phyloP scores from a whole-genome alignment of 2,113 vertebrate genomes.

The Sphyrna mokarran region DNA sequence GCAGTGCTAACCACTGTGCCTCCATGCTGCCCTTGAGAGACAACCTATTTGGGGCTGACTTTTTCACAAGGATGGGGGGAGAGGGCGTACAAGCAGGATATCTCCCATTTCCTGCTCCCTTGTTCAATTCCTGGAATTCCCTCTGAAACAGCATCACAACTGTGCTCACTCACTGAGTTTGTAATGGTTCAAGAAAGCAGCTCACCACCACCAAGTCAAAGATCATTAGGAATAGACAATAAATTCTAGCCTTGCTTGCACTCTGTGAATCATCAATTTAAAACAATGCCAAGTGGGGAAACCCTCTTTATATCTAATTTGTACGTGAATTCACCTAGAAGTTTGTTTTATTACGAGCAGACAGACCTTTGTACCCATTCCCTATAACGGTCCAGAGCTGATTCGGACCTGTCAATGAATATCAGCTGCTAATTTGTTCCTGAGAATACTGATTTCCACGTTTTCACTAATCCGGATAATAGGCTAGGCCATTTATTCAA shows the following conservation, averaged over 20 bases:
- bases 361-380: not conserved
- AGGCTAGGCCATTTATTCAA: not conserved
- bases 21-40: no score
- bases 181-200: not conserved
- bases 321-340: not conserved
- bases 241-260: not conserved
- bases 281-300: not conserved
- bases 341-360: not conserved
- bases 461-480: not conserved
- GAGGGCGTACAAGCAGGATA: no score
- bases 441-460: not conserved
- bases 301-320: not conserved
- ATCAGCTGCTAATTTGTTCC: not conserved
- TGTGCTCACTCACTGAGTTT: not conserved
- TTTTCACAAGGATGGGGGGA: no score
- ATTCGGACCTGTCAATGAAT: not conserved
- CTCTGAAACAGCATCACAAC: not conserved
- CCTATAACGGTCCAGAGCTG: not conserved
- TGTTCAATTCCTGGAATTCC: not conserved
- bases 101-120: no score
- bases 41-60: no score
- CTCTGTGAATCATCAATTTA: not conserved
- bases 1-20: no score
- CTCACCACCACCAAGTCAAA: not conserved
- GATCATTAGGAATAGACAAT: not conserved